Evolutionary conservation across 64 coral and sea anemone genomes (phyloP).

Genomic region (Montipora efflorescens): DNA sequence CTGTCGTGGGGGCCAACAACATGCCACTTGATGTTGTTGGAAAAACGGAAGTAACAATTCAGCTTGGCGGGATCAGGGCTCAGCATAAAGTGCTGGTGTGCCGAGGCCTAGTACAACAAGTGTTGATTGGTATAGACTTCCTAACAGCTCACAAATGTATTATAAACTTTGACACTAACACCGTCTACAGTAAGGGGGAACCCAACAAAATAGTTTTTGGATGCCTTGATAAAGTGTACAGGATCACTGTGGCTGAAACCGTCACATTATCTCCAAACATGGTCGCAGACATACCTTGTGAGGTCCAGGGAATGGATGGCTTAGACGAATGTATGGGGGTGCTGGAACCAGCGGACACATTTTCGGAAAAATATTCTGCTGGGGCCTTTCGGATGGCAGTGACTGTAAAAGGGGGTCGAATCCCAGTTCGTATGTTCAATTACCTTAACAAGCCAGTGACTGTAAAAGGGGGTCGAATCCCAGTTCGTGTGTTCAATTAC

Average conservation of each 20-base stretch:
- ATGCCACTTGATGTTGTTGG: constrained; percentile 20
- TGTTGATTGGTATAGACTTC: constrained; percentile 49
- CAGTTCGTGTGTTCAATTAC: no score
- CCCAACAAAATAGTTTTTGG: constrained; percentile 5
- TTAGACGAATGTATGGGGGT: neutral
- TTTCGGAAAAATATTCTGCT: constrained; percentile 19
- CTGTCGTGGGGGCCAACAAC: constrained; percentile 29
- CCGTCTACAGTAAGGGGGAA: neutral
- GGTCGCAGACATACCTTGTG: neutral
- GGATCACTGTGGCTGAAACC: constrained; percentile 29
- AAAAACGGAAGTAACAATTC: neutral
- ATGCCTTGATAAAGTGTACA: constrained; percentile 18
- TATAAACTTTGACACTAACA: constrained; percentile 24
- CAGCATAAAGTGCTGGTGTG: constrained; percentile 39
- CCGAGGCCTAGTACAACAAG: constrained; percentile 15
- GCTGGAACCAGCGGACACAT: constrained; percentile 17
- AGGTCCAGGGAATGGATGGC: neutral
- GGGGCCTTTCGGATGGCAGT: constrained; percentile 14
- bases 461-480: no score
- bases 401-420: constrained; percentile 25
- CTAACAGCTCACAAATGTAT: constrained; percentile 1
- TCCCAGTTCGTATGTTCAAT: constrained; percentile 43
- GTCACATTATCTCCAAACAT: constrained; percentile 36
- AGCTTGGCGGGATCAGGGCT: neutral
- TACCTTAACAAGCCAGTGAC: no score